phyloP scores from a whole-genome alignment of 2,113 vertebrate species.

The Siniperca chuatsi region DNA sequence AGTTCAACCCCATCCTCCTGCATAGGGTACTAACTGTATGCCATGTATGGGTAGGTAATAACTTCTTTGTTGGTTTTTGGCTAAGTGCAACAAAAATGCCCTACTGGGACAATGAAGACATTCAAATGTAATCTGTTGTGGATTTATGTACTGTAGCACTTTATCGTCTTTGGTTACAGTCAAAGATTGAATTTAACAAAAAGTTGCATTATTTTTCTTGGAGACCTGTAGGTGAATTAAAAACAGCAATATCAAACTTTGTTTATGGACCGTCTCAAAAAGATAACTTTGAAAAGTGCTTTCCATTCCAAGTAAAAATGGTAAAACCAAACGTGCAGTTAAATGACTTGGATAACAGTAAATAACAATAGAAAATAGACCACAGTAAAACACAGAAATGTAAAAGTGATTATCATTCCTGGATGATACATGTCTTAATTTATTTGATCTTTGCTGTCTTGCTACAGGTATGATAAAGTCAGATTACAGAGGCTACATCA shows the following conservation, averaged over 20 bases:
- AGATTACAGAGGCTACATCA: conserved; percentile 81
- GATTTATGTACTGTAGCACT: neutral
- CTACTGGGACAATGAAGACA: neutral
- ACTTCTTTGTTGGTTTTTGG: neutral
- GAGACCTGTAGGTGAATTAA: neutral
- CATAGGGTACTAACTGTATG: neutral
- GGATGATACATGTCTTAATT: neutral
- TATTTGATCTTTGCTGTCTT: neutral
- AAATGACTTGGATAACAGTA: no score
- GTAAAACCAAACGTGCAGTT: neutral
- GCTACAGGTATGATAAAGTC: conserved; percentile 84
- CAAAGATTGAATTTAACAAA: neutral
- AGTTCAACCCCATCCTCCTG: neutral
- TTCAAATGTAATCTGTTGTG: neutral
- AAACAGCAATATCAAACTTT: no score
- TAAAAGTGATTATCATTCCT: neutral
- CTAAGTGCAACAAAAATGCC: neutral
- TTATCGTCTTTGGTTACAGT: neutral
- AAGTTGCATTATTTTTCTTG: no score
- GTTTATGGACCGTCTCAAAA: no score
- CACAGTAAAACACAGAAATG: neutral
- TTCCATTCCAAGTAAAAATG: neutral
- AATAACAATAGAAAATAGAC: neutral
- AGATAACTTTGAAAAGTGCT: neutral
- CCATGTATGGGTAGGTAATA: neutral